These are phyloP conservation scores for Tauraco erythrolophus DNA, from an alignment of 2,113 vertebrate species.

Conservation along the genomic window DNA sequence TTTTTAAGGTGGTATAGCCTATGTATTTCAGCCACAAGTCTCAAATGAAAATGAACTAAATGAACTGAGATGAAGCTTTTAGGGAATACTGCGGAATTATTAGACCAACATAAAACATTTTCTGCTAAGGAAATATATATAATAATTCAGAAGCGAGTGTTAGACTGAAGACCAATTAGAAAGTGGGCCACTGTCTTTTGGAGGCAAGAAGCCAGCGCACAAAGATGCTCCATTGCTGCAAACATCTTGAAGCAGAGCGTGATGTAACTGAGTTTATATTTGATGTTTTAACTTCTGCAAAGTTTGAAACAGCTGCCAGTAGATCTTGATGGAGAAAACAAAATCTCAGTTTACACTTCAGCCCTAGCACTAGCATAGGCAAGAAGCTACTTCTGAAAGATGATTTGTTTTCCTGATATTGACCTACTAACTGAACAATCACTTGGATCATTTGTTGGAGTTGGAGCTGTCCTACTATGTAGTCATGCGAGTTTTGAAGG, in stretches of 20 bases:
- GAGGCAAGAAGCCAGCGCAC: rapidly evolving
- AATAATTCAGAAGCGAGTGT: not conserved
- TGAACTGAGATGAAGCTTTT: not conserved
- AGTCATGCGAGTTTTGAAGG: not conserved
- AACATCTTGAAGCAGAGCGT: not conserved
- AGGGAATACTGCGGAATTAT: not conserved
- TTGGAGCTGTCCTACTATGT: not conserved
- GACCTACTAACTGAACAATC: not conserved
- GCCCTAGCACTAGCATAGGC: not conserved
- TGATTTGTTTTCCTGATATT: not conserved
- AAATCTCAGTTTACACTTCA: not conserved
- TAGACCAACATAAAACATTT: not conserved
- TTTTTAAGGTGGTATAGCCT: not conserved
- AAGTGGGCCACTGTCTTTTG: not conserved
- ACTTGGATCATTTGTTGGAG: not conserved
- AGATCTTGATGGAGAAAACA: not conserved
- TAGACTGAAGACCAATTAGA: not conserved
- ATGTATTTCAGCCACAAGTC: not conserved
- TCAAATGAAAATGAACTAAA: not conserved
- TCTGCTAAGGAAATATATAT: not conserved
- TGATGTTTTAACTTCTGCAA: not conserved
- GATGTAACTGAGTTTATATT: not conserved
- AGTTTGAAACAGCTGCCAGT: not conserved
- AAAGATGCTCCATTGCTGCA: not conserved
- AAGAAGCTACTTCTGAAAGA: not conserved